Percentiles rank a stretch among this genome's conserved stretches.
Conservation (phyloP, 2,113 vertebrate species). For the Callospermophilus lateralis region DNA sequence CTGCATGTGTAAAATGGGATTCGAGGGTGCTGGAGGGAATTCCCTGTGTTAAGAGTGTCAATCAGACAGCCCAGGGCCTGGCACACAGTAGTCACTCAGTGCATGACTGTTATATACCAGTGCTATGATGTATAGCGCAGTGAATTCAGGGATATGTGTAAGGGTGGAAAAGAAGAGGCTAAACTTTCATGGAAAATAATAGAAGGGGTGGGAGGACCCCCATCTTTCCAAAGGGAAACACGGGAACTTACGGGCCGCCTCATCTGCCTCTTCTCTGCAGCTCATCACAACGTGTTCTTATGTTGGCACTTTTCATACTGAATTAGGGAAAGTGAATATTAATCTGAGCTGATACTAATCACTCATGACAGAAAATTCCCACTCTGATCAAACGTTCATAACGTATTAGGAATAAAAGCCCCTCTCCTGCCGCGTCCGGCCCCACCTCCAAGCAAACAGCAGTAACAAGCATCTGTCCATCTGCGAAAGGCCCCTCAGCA, state of each 20-base stretch:
- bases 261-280: conserved; percentile 23
- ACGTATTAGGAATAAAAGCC: conserved; percentile 85
- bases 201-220: neutral
- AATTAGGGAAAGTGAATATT: conserved; percentile 85
- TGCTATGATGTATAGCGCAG: neutral
- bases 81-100: neutral
- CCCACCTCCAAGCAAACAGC: conserved; percentile 83
- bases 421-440: conserved; percentile 84
- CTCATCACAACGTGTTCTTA: conserved; percentile 78
- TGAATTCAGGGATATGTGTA: neutral
- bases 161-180: neutral
- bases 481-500: conserved; percentile 72
- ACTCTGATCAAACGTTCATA: conserved; percentile 89
- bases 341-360: conserved; percentile 87
- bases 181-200: neutral
- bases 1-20: neutral
- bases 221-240: neutral
- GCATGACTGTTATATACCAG: neutral
- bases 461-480: conserved; percentile 81
- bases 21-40: neutral
- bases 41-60: neutral
- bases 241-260: neutral
- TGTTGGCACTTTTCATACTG: conserved; percentile 87
- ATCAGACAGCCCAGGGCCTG: neutral
- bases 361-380: conserved; percentile 87